Evolutionary conservation across 2,888 invertebrate species (phyloP), one percentile per base, ranked within the genome.

Genomic region (Apamea monoglypha): DNA sequence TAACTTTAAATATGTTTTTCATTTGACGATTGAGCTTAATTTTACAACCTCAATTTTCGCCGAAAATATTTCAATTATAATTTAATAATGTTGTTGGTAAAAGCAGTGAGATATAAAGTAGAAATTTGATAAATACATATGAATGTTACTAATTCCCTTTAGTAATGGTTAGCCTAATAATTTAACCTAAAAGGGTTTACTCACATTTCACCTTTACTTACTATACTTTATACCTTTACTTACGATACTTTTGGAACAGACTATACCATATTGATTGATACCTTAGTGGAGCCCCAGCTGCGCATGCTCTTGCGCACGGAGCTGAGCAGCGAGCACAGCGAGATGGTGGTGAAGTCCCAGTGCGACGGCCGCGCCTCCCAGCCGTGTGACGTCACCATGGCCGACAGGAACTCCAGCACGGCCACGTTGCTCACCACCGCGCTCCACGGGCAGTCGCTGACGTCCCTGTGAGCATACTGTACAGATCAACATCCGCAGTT

Each of bases 291-390:
- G 67, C 92, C 92, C 92, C 96, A 97, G 81, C 94, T 83, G 32
- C 84, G 47, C 81, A 88, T 88, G 6, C 94, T 93, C 93, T 95
- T 94, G 92, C 94, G 91, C 88, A 97, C 87, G 87, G 97, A 97
- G 92, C 97, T 92, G 66, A 98, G 95, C 97, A 98, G 98, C 29
- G 98, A 97, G 81, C 98, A 97, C 53, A 98, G 94, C 76, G 98
- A 97, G 92, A 98, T 97, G 86, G 98, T 97, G 87, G 97, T 95
- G 91, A 98, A 98, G 96, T 98, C 98, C 98, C 98, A 98, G 88
- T 98, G 97, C 84, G 96, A 93, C 56, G 95, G 86, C 10, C 95
- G 93, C 83, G 97, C 88, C 16, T 90, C 84, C 95, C 95, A 94
- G 80, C 94, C 95, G 47, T 76, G 84, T 18, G 74, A 32, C 64